Evolutionary conservation across 2,797 vertebrate species (phyloP), one percentile per base, ranked within the genome.

Genomic region (Aplochiton taeniatus): DNA sequence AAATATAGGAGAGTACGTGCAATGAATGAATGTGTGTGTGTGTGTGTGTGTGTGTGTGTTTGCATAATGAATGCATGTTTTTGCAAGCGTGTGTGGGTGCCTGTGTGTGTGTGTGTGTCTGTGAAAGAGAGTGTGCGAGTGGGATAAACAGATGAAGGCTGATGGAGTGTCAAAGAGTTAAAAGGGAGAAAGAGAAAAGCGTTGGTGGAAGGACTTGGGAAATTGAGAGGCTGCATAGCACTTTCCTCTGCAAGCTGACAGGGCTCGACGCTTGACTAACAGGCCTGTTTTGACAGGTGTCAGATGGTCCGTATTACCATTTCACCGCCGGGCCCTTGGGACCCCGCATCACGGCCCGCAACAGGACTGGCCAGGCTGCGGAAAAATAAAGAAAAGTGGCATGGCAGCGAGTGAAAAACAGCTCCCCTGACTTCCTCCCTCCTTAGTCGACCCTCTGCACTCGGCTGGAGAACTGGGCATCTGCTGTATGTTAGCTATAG

Each of bases 211-310:
- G 14, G 10, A 19, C 16, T 19, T n/a, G 56, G 59, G 45, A 77
- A 85, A 89, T 83, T 84, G 87, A 90, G 81, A 87, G 83, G 84
- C 86, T 85, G 81, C 81, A 63, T 85, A 81, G 84, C 81, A 82
- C 82, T 85, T 89, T 87, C 81, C 85, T 90, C 82, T 81, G 81
- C 75, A 74, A 85, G 88, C 89, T 90, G 88, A 90, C 88, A 86
- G 88, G 81, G 82, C 89, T 88, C 89, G 84, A 91, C 84, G 83
- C 86, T 90, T 85, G 89, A 83, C 89, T 90, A 92, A 90, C 91
- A 85, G 89, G 88, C 83, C 86, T 93, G 90, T 93, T 93, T 93
- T 92, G 91, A 92, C 92, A 93, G 92, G 90, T 92, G 92, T 93
- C 92, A 92, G 90, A 92, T 92, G 92, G 90, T 90, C 90, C 83